These are phyloP conservation scores for Drosophila chauvacae DNA, from an alignment of 1,140 invertebrate species.

Conservation along the genomic window DNA sequence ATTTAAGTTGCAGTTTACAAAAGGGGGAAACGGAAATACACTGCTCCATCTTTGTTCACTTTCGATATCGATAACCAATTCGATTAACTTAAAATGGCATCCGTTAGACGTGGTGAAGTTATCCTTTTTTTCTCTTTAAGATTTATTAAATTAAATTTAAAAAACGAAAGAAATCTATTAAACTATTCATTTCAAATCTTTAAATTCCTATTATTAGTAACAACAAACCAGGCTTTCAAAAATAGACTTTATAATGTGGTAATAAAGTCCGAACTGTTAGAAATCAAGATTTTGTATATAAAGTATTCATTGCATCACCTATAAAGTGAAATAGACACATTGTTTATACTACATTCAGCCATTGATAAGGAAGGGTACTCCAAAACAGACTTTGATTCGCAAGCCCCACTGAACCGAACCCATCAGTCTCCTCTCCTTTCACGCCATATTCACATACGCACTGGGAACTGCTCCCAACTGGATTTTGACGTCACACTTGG, in stretches of 20 bases:
- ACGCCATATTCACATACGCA: conserved; percentile 14
- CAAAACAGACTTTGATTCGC: conserved; percentile 40
- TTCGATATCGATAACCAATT: conserved; percentile 4
- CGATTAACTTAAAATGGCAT: background rate
- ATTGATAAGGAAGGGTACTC: conserved; percentile 39
- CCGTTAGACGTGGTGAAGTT: background rate
- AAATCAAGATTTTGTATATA: background rate
- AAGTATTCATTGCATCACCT: conserved; percentile 14
- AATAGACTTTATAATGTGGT: background rate
- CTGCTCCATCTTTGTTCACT: background rate
- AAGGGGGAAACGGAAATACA: conserved; percentile 10
- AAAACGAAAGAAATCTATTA: background rate
- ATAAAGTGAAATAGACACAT: conserved; percentile 1
- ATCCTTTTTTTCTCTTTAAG: background rate
- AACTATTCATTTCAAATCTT: background rate
- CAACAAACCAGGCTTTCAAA: no score
- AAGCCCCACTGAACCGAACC: conserved; percentile 1
- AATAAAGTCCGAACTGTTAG: background rate
- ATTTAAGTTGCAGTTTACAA: background rate
- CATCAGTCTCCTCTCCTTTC: conserved; percentile 15
- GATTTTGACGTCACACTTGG: conserved; percentile 44
- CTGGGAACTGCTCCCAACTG: conserved; percentile 26
- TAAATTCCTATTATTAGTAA: background rate
- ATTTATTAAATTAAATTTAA: background rate
- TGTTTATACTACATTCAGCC: background rate